Evolutionary conservation across 2,113 vertebrate genomes (phyloP).

Genomic region (Clarias gariepinus): DNA sequence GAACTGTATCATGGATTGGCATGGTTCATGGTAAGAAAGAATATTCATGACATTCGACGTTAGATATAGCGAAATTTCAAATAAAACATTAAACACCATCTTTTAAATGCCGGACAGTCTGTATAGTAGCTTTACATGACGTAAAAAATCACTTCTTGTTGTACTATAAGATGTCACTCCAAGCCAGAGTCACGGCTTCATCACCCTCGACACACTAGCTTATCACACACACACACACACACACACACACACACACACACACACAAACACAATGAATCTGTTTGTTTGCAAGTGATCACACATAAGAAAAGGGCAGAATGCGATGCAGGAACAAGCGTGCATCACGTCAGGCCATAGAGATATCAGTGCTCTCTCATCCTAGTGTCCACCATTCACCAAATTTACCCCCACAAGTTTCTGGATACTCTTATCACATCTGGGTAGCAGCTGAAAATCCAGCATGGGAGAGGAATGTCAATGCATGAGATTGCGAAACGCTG

Average conservation of each 20-base stretch:
- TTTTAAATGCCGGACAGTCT: not conserved
- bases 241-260: not conserved
- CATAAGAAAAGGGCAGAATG: not conserved
- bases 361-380: not conserved
- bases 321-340: not conserved
- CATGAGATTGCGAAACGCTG: not conserved
- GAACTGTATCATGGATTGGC: not conserved
- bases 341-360: not conserved
- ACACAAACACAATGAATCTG: constrained; percentile 22
- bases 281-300: constrained; percentile 38
- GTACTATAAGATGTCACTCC: not conserved
- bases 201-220: constrained; percentile 14
- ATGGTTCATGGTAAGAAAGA: not conserved
- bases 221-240: constrained; percentile 14
- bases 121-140: not conserved
- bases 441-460: constrained; percentile 30
- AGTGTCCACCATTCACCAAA: not conserved
- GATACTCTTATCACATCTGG: constrained; percentile 14
- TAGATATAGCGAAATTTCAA: not conserved
- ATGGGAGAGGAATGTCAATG: constrained; percentile 12
- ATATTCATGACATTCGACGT: not conserved
- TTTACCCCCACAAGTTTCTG: not conserved
- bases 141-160: not conserved
- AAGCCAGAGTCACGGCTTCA: not conserved
- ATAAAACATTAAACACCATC: not conserved